These are phyloP conservation scores for Nyctibius bracteatus DNA, from an alignment of 2,113 vertebrate genomes.

Conservation along the genomic window DNA sequence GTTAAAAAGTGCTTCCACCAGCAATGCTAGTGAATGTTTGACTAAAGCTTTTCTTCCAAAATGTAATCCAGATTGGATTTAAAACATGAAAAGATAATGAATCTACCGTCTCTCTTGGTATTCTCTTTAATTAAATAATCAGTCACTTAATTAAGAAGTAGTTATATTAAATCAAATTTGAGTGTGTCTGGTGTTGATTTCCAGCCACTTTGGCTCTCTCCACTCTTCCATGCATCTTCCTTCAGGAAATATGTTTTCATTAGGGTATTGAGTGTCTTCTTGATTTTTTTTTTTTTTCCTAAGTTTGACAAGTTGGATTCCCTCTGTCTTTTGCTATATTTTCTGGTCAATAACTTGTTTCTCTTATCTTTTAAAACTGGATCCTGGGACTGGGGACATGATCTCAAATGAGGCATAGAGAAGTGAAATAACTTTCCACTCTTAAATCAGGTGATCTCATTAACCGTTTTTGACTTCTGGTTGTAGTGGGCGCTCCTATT, in stretches of 20 bases:
- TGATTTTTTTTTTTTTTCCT: neutral
- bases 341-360: neutral
- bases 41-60: neutral
- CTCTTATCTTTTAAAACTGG: neutral
- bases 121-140: neutral
- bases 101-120: neutral
- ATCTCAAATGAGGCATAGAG: neutral
- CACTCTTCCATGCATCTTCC: neutral
- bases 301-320: neutral
- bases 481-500: neutral
- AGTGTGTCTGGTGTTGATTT: neutral
- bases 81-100: neutral
- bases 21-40: neutral
- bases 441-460: neutral
- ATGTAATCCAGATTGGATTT: neutral
- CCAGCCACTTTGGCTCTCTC: neutral
- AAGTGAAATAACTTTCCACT: neutral
- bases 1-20: neutral
- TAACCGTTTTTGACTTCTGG: neutral
- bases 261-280: neutral
- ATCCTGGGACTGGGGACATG: neutral
- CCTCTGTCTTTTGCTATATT: neutral
- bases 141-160: neutral
- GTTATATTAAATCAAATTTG: neutral
- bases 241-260: neutral